Percentiles rank a stretch among this genome's conserved stretches.
These are phyloP conservation scores for Pogonophryne albipinna DNA, from an alignment of 2,797 vertebrate species.

Conservation along the genomic window DNA sequence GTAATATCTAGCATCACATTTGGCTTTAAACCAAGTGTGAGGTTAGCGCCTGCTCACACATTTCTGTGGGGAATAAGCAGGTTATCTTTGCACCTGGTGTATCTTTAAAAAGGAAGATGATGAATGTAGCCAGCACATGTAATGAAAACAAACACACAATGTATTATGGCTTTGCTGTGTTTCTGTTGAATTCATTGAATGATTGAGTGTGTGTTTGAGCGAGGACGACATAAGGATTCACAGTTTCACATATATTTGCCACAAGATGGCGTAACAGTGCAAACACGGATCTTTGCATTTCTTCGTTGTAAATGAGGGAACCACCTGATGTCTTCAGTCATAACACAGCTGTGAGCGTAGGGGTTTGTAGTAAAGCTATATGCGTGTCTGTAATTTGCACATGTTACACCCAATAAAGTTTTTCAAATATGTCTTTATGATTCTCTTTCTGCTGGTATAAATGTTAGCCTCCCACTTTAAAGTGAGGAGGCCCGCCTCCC, in stretches of 20 bases:
- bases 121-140: conserved; percentile 51
- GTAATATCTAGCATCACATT: conserved; percentile 13
- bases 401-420: conserved; percentile 55
- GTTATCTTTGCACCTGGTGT: conserved; percentile 50
- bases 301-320: background rate
- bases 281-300: conserved; percentile 15
- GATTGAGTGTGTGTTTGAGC: conserved; percentile 10
- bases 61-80: conserved; percentile 15
- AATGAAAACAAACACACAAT: conserved; percentile 31
- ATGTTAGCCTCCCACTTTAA: too few species aligned
- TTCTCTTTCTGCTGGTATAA: background rate
- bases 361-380: conserved; percentile 5
- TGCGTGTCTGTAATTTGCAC: conserved; percentile 48
- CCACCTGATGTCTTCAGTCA: conserved; percentile 1
- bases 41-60: conserved; percentile 20
- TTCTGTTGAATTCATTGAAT: conserved; percentile 39
- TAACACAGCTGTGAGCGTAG: conserved; percentile 4
- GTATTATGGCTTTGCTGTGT: conserved; percentile 48
- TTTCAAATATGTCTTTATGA: background rate
- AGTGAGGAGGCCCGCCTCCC: background rate
- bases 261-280: conserved; percentile 33
- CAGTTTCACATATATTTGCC: conserved; percentile 9
- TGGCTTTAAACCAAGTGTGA: conserved; percentile 23
- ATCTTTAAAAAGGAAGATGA: conserved; percentile 1
- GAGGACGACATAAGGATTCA: background rate